phyloP scores from a whole-genome alignment of 2,113 vertebrate genomes.

The Ctenomys sociabilis region DNA sequence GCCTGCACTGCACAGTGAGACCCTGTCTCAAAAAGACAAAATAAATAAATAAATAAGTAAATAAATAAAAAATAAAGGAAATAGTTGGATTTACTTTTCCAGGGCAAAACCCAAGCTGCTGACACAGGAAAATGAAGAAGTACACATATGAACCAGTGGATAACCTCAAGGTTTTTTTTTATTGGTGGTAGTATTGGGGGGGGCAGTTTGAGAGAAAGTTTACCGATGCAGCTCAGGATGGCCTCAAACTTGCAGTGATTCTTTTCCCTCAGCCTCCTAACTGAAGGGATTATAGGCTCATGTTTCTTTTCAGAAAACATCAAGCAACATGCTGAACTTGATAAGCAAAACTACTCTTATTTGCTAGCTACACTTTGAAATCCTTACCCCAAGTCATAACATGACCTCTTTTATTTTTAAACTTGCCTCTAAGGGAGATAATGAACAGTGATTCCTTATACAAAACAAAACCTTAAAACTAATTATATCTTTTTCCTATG shows the following conservation, averaged over 20 bases:
- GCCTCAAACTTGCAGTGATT: not conserved
- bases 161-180: not conserved
- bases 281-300: not conserved
- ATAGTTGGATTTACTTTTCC: not conserved
- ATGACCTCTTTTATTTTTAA: not conserved
- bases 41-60: too few species aligned
- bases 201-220: not conserved
- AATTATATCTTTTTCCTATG: not conserved
- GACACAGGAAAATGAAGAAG: not conserved
- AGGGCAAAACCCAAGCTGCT: not conserved
- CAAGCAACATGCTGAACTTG: not conserved
- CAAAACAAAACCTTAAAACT: not conserved
- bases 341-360: not conserved
- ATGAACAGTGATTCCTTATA: not conserved
- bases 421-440: not conserved
- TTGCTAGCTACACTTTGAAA: not conserved
- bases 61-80: too few species aligned
- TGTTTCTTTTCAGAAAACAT: not conserved
- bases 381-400: not conserved
- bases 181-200: not conserved
- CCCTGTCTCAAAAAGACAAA: too few species aligned
- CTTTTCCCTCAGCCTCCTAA: not conserved
- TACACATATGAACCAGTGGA: not conserved
- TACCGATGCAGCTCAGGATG: not conserved
- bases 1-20: too few species aligned